Percentiles rank a stretch among this genome's conserved stretches.
These are phyloP conservation scores for Globicephala melas DNA, from an alignment of 2,113 vertebrate genomes.

Conservation along the genomic window DNA sequence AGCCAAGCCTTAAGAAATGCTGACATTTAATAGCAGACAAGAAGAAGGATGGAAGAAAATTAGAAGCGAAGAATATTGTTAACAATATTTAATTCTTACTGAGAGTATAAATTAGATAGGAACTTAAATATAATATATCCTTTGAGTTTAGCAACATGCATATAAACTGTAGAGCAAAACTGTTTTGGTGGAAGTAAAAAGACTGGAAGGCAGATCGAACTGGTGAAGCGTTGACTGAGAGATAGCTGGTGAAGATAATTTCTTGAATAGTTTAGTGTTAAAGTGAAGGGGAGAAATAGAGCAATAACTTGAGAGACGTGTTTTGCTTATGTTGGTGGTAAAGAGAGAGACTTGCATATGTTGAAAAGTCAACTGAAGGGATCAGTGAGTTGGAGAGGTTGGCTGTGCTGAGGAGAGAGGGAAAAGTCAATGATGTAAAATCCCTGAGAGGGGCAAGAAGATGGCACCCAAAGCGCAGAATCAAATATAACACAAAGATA, in stretches of 20 bases:
- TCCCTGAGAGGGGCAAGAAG: neutral
- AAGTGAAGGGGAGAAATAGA: neutral
- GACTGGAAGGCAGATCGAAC: neutral
- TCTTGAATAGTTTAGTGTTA: neutral
- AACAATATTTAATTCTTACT: neutral
- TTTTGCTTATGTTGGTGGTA: neutral
- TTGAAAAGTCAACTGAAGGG: neutral
- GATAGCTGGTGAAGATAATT: neutral
- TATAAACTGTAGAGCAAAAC: neutral
- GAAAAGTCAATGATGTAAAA: neutral
- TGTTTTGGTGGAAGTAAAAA: neutral
- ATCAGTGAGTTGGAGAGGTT: neutral
- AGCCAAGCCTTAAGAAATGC: neutral
- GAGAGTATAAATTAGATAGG: neutral
- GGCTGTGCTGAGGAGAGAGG: neutral
- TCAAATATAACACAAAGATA: neutral
- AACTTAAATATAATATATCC: neutral
- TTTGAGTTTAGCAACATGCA: neutral
- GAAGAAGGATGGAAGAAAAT: neutral
- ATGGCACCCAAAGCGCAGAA: neutral
- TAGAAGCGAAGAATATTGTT: neutral
- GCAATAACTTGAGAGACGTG: neutral
- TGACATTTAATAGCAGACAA: neutral
- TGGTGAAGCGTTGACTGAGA: neutral
- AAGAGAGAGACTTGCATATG: neutral